Evolutionary conservation across 2,888 invertebrate genomes (phyloP).

Genomic region (Gryllus longicercus): DNA sequence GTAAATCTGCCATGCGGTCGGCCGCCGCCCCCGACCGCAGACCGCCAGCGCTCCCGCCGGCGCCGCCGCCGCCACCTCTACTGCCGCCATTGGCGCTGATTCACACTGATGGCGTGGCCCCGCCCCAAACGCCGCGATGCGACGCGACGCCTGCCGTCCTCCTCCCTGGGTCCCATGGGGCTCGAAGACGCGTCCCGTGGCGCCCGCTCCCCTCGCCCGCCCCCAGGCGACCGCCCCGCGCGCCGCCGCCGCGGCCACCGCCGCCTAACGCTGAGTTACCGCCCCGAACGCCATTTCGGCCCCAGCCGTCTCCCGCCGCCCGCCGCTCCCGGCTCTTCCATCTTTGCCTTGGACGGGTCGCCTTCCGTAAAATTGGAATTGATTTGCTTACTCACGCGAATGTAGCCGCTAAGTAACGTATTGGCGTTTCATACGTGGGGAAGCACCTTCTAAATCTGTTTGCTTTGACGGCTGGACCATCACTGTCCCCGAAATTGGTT

Average conservation of each 20-base stretch:
- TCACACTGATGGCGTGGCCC: background rate
- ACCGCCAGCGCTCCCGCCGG: background rate
- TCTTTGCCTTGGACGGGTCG: too few species aligned
- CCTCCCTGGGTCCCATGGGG: background rate
- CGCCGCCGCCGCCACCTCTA: background rate
- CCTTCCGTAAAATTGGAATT: background rate
- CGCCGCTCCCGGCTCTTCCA: too few species aligned
- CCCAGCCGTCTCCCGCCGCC: too few species aligned
- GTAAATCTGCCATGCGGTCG: conserved; percentile 8
- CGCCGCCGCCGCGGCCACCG: background rate
- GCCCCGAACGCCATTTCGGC: background rate
- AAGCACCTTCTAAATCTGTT: background rate
- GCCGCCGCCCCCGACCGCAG: background rate
- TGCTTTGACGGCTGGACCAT: background rate
- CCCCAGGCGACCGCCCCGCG: too few species aligned
- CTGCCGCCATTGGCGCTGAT: background rate
- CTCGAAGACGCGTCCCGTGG: background rate
- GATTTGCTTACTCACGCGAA: background rate
- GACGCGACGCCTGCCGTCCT: background rate
- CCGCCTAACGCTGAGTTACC: background rate
- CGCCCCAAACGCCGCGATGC: background rate
- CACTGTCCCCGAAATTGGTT: too few species aligned
- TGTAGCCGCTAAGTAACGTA: background rate
- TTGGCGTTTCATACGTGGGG: background rate
- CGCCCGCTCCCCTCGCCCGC: background rate